Base-by-base conservation (phyloP, 2,113 vertebrate genomes). In the Colinus virginianus region DNA sequence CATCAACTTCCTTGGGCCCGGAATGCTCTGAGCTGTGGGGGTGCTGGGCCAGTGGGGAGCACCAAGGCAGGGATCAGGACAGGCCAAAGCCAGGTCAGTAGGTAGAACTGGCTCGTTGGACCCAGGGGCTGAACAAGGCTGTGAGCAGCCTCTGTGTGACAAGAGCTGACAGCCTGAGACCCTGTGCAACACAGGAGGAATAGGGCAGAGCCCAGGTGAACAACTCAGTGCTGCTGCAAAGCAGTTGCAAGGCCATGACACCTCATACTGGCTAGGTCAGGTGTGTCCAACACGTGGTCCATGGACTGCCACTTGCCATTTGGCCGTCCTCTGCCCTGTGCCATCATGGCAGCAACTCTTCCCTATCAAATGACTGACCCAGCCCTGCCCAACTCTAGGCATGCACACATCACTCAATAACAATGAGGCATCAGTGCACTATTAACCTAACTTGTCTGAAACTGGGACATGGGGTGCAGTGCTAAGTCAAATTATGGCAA, bases 101-200 rank as follows among this genome's bases (percentile, higher is more conserved):
- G 2, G 40, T 58, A 25, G 19, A 9, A 16, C 21, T 43, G 58
- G 26, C 11, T 23, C 40, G 15, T 21, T 30, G 20, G 36, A 20
- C 5, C 16, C 36, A 13, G 9, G 11, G 23, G 1, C 42, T 6
- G 1, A 45, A 7, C 13, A 56, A 18, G 6, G 13, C 23, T 64
- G 7, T 7, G 43, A 13, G n/a, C 6, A 3, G 6, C 18, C 4
- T 14, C 2, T 0, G 22, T 64, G 46, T 9, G 7, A 11, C 13
- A 61, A 2, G 30, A 11, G 2, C 4, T 88, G 71, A 32, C 9
- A 2, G 9, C 18, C 5, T 1, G 0, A 3, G 2, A 4, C 68
- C 28, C 38, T 2, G 1, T 12, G 17, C 6, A 32, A 13, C 0
- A 11, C 28, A 0, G 1, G 6, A 20, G 16, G 3, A 67, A 22